Conservation (phyloP, 1,140 invertebrate genomes). For the Charaxes varanes region DNA sequence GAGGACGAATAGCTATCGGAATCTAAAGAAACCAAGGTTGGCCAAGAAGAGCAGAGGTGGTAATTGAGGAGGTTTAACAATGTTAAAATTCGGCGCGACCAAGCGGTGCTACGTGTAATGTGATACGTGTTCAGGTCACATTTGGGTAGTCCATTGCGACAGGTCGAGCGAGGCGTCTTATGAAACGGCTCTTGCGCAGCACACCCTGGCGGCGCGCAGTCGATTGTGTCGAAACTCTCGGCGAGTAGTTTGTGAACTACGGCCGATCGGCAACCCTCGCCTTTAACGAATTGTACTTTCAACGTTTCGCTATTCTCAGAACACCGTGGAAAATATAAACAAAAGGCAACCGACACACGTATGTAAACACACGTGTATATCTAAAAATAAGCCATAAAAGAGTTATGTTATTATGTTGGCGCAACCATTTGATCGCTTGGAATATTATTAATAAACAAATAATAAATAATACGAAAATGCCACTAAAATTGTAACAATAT, state of each 20-base stretch:
- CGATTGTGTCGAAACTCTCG: conserved; percentile 57
- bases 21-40: too few relatives aligned
- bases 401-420: too few relatives aligned
- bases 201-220: conserved; percentile 50
- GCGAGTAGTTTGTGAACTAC: conserved; percentile 47
- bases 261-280: conserved; percentile 30
- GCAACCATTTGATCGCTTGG: too few relatives aligned
- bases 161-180: conserved; percentile 67
- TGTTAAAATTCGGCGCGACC: conserved; percentile 33
- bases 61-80: conserved; percentile 2
- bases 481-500: too few relatives aligned
- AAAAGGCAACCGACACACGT: too few relatives aligned
- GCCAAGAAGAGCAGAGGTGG: too few relatives aligned
- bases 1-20: too few relatives aligned
- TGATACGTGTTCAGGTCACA: conserved; percentile 71
- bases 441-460: too few relatives aligned
- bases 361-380: too few relatives aligned
- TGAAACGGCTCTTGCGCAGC: conserved; percentile 68
- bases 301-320: not conserved
- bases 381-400: too few relatives aligned
- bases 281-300: conserved; percentile 1
- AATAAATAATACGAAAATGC: too few relatives aligned
- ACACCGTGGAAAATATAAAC: conserved; percentile 1
- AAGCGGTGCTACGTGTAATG: conserved; percentile 47
- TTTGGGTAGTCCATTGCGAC: conserved; percentile 70